Conservation (phyloP, 2,888 invertebrate species). For the Arctia plantaginis region DNA sequence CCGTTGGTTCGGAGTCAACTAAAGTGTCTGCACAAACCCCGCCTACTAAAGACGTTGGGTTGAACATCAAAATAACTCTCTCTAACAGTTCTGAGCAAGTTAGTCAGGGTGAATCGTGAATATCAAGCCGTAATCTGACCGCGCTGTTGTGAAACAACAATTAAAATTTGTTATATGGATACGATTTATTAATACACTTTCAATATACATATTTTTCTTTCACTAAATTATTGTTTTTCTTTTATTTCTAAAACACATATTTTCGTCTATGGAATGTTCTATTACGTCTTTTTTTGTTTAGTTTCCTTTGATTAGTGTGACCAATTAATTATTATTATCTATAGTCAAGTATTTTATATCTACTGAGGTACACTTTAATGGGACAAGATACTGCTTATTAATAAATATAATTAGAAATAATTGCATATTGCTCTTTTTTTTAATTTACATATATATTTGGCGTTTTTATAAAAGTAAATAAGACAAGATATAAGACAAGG, state of each 20-base stretch:
- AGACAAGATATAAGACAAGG: too few relatives aligned
- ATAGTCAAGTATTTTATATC: too few relatives aligned
- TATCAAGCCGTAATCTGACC: conserved; percentile 16
- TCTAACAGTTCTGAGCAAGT: conserved; percentile 54
- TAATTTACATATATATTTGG: too few relatives aligned
- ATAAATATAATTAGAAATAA: too few relatives aligned
- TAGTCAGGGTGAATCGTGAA: conserved; percentile 10
- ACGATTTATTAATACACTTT: not conserved
- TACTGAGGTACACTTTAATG: too few relatives aligned
- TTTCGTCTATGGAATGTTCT: too few relatives aligned
- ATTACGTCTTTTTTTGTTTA: too few relatives aligned
- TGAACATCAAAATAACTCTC: conserved; percentile 72
- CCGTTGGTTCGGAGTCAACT: conserved; percentile 25
- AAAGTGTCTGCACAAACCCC: conserved; percentile 23
- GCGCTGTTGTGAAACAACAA: conserved; percentile 17
- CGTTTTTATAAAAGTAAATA: too few relatives aligned
- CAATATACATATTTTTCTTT: conserved; percentile 12
- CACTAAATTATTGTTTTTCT: not conserved
- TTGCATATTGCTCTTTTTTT: too few relatives aligned
- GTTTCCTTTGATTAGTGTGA: too few relatives aligned
- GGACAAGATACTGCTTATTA: too few relatives aligned
- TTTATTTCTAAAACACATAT: not conserved
- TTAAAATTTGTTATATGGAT: not conserved
- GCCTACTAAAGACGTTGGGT: conserved; percentile 69
- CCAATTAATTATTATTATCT: too few relatives aligned